A percentile compares a stretch with the other conserved stretches of the same genome.
Conservation (phyloP, 37 sponge, comb jelly and placozoan species). For the Halichondria panicea region DNA sequence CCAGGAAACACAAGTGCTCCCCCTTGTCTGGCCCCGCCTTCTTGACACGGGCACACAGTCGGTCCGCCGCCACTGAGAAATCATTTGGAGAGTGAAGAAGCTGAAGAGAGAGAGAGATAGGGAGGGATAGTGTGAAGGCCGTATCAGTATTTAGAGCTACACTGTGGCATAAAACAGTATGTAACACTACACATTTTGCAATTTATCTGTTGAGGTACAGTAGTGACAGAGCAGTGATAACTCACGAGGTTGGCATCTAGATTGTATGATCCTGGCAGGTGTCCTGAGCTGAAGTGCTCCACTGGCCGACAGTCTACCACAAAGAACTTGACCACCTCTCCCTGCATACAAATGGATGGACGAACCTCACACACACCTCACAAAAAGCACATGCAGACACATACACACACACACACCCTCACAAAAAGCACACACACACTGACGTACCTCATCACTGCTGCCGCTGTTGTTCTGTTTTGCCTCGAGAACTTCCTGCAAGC, state of each 20-base stretch:
- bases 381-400: not conserved
- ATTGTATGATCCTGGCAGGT: conserved; percentile 64
- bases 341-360: conserved; percentile 31
- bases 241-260: conserved; percentile 85
- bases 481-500: conserved; percentile 76
- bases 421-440: not conserved
- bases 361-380: not conserved
- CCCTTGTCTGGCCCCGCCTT: conserved; percentile 39
- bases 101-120: conserved; percentile 8
- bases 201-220: not conserved
- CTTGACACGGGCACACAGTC: conserved; percentile 60
- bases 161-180: not conserved
- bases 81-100: conserved; percentile 76
- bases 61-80: conserved; percentile 67
- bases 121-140: not conserved
- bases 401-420: not conserved
- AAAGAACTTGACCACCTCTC: no score
- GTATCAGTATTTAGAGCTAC: not conserved
- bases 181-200: not conserved
- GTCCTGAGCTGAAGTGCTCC: conserved; percentile 84
- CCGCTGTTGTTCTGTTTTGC: conserved; percentile 6
- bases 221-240: not conserved
- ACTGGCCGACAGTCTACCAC: conserved; percentile 92
- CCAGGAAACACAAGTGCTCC: conserved; percentile 88
- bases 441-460: conserved; percentile 22